Base-by-base conservation (phyloP, 2,888 invertebrate species). In the Andrena chrysosceles region DNA sequence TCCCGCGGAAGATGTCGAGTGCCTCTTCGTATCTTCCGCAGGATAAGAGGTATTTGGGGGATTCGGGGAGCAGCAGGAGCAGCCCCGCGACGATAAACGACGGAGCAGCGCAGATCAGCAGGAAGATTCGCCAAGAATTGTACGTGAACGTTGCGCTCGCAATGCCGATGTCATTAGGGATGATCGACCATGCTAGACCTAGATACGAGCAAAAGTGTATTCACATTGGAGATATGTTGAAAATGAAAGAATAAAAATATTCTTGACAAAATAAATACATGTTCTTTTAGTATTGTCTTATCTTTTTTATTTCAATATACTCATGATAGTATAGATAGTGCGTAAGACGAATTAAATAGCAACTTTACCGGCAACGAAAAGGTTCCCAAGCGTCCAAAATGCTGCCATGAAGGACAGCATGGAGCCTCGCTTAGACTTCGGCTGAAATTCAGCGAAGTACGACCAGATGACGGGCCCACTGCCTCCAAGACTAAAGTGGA, bases 321-420 rank as follows among this genome's bases (percentile, higher is more conserved):
- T 52, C 16, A 7, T 7, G 6, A 52, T n/a, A 20, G n/a, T 49
- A n/a, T n/a, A 49, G 7, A 49, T 49, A 49, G 35, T 3, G 35
- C 35, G 10, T 10, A 10, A 35, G 2, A 35, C 35, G 35, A 10
- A 10, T 42, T 1, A 42, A 42, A 42, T 13, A 1, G n/a, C 1
- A 70, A 68, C 63, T 60, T 81, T 94, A 93, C 98, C 98, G 89
- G 98, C 98, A 77, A 98, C 98, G 92, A 98, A 97, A 87, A 98
- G 95, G 94, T 98, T 98, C 87, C 98, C 98, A 90, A 98, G 96
- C 77, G 98, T 98, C 98, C 98, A 98, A 94, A 98, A 98, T 71
- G 98, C 98, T 79, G 98, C 98, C 97, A 98, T 97, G 93, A 98
- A 97, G 90, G 98, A 98, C 89, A 98, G 95, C 98, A 98, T 98